Base-by-base conservation (phyloP, 2,797 vertebrate species). In the Sebastes nivosus region DNA sequence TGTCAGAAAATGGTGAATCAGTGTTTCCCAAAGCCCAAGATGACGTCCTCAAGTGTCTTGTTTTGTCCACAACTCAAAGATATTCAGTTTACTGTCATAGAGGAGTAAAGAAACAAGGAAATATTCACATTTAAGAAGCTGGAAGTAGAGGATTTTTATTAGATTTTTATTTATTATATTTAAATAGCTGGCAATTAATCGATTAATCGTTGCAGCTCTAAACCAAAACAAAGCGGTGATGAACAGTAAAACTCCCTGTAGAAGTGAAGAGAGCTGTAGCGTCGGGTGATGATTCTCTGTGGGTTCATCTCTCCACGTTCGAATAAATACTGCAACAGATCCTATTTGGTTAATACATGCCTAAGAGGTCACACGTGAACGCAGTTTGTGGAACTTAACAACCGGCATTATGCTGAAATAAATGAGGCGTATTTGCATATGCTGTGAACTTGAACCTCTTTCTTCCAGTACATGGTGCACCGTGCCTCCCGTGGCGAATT, bases 401-500 rank as follows among this genome's bases (percentile, higher is more conserved):
- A 64, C 20, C 20, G 42, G 50, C 1, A n/a, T 24, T 77, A 70
- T 72, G 71, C n/a, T 25, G 52, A 55, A 84, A 75, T 81, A 81
- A 88, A 82, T 78, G 2, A 83, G 46, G 12, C 2, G 11, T 10
- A 88, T 90, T 87, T 88, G 81, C 78, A 89, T 87, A 83, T 30
- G 2, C 10, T 29, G 42, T 81, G 78, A 89, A 88, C 86, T 83
- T 77, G 57, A 46, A 88, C 90, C 90, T 79, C 59, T 66, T 60
- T 67, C 61, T 79, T 61, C 27, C 42, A 76, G 64, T 80, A 79
- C 29, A 78, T 4, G 27, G 50, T 75, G 75, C 27, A 55, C 79
- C 14, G 61, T n/a, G 59, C 72, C 71, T 84, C 79, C 81, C 74
- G 20, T 72, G 64, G 72, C 78, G 77, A 71, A 67, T 75, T 75